A percentile compares a stretch with the other conserved stretches of the same genome.
Evolutionary conservation across 2,888 invertebrate genomes (phyloP).

Genomic region (Limnephilus rhombicus): DNA sequence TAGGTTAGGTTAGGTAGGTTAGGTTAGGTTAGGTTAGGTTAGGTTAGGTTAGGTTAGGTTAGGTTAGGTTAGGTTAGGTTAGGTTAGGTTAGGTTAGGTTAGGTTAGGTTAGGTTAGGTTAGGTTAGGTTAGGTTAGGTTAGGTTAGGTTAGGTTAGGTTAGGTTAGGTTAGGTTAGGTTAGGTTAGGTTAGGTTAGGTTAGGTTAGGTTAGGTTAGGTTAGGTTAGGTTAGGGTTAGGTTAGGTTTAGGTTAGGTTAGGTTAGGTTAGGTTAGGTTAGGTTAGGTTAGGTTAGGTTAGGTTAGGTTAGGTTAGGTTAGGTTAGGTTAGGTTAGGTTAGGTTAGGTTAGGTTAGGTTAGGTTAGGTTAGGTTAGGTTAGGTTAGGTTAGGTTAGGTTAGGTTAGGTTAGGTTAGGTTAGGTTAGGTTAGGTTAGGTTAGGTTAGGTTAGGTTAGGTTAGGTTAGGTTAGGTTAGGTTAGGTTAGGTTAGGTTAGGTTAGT

Average conservation of each 20-base stretch:
- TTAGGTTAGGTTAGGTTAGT: slow-evolving; percentile 64
- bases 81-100: too few species aligned
- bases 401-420: background rate
- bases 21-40: too few species aligned
- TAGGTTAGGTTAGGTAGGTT: too few species aligned
- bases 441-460: slow-evolving; percentile 40
- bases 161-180: slow-evolving; percentile 1
- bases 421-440: slow-evolving; percentile 50
- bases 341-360: slow-evolving; percentile 1
- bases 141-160: too few species aligned
- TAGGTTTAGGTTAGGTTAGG: slow-evolving; percentile 31
- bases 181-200: background rate
- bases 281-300: slow-evolving; percentile 1
- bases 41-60: too few species aligned
- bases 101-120: too few species aligned
- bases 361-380: slow-evolving; percentile 34
- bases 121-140: too few species aligned
- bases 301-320: slow-evolving; percentile 1
- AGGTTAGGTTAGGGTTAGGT: slow-evolving; percentile 1
- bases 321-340: slow-evolving; percentile 1
- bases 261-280: slow-evolving; percentile 53
- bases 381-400: slow-evolving; percentile 14
- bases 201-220: slow-evolving; percentile 1
- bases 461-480: slow-evolving; percentile 64
- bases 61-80: too few species aligned